Percentiles rank a stretch among this genome's conserved stretches.
Evolutionary conservation across 2,113 vertebrate species (phyloP).

Genomic region (Myrmecophaga tridactyla): DNA sequence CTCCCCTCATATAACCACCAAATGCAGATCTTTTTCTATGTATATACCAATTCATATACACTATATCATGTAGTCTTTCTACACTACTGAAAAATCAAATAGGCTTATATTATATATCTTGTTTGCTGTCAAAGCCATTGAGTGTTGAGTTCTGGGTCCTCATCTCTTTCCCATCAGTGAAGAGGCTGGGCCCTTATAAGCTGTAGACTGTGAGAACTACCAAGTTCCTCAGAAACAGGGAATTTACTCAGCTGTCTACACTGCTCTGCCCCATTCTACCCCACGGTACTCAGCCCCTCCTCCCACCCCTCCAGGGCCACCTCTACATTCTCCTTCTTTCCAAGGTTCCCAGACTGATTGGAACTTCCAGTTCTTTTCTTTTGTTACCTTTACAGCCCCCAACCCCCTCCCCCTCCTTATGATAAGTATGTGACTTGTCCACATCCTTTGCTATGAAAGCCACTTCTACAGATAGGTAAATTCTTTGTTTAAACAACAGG

Average conservation of each 20-base stretch:
- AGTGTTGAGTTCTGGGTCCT: background rate
- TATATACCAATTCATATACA: background rate
- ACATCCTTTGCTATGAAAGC: background rate
- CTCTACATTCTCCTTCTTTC: background rate
- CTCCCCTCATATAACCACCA: background rate
- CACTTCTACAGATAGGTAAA: background rate
- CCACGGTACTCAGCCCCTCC: background rate
- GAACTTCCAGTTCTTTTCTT: slow-evolving; percentile 2
- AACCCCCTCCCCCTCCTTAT: background rate
- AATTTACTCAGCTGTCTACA: background rate
- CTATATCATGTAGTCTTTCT: background rate
- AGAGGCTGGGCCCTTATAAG: background rate
- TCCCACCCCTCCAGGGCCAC: background rate
- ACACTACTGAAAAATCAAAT: background rate
- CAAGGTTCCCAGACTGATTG: background rate
- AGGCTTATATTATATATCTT: background rate
- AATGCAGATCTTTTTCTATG: background rate
- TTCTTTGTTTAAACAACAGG: background rate
- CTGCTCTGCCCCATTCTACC: background rate
- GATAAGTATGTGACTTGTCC: background rate
- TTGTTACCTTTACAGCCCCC: background rate
- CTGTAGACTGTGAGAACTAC: background rate
- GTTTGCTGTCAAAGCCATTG: background rate
- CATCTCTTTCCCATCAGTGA: background rate
- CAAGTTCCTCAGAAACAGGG: background rate